These are phyloP conservation scores for Netelia melanura DNA, from an alignment of 2,888 invertebrate species.

Conservation along the genomic window DNA sequence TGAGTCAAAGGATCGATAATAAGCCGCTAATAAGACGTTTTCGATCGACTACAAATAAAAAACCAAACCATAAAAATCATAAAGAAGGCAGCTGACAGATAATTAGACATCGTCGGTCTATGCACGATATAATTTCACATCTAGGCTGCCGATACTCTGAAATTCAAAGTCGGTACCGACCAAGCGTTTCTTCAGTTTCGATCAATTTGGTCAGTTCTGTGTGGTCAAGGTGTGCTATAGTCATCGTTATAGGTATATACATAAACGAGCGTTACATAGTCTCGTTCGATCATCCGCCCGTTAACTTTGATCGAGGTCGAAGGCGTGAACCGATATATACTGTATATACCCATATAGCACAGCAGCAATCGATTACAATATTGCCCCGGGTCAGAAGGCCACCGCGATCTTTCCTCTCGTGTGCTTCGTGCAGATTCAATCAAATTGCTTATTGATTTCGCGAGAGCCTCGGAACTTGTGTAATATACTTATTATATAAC, in stretches of 20 bases:
- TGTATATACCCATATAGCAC: not conserved
- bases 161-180: slow-evolving; percentile 52
- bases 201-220: slow-evolving; percentile 54
- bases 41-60: slow-evolving; percentile 17
- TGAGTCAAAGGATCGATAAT: slow-evolving; percentile 45
- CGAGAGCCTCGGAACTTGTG: slow-evolving; percentile 50
- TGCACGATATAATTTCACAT: slow-evolving; percentile 58
- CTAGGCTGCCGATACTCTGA: slow-evolving; percentile 29
- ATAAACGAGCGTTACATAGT: slow-evolving; percentile 40
- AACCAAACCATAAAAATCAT: slow-evolving; percentile 15
- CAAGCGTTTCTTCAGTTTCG: slow-evolving; percentile 36
- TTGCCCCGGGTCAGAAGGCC: slow-evolving; percentile 61
- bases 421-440: slow-evolving; percentile 64
- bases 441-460: slow-evolving; percentile 70
- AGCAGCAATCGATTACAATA: slow-evolving; percentile 52
- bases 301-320: slow-evolving; percentile 57
- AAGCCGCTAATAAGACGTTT: slow-evolving; percentile 55
- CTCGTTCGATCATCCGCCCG: slow-evolving; percentile 51
- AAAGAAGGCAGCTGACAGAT: slow-evolving; percentile 60
- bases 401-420: slow-evolving; percentile 42
- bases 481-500: slow-evolving; percentile 44
- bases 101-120: slow-evolving; percentile 42
- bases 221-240: slow-evolving; percentile 50
- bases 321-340: slow-evolving; percentile 53
- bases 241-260: not conserved